These are phyloP conservation scores for Lasiurus borealis DNA, from an alignment of 2,113 vertebrate species.

Conservation along the genomic window DNA sequence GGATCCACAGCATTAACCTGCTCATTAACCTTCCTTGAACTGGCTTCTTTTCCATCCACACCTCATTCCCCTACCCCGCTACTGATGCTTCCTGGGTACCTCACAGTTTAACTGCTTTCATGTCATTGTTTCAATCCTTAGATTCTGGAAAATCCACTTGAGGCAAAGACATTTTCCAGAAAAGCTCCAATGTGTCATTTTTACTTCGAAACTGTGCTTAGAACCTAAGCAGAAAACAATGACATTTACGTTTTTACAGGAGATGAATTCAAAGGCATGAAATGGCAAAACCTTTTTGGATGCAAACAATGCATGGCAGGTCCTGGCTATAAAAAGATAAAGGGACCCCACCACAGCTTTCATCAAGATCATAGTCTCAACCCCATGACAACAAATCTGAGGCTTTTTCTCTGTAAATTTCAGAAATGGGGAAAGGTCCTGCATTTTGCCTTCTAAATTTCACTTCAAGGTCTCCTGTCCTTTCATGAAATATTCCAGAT, in stretches of 20 bases:
- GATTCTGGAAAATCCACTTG: neutral
- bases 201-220: neutral
- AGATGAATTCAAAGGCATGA: neutral
- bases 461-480: neutral
- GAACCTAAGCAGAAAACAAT: neutral
- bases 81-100: neutral
- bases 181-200: neutral
- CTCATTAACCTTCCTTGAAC: neutral
- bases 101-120: neutral
- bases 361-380: neutral
- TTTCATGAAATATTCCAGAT: neutral
- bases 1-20: neutral
- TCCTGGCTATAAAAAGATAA: neutral
- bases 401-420: neutral
- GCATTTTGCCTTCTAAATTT: neutral
- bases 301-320: neutral
- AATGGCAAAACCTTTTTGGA: neutral
- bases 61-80: neutral
- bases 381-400: neutral
- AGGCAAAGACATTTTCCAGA: slow-evolving; percentile 10
- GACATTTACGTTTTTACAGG: neutral
- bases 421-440: neutral
- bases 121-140: neutral
- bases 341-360: neutral
- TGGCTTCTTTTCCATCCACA: neutral